These are phyloP conservation scores for Gallinago solitaria DNA, from an alignment of 2,797 vertebrate genomes.

Conservation along the genomic window DNA sequence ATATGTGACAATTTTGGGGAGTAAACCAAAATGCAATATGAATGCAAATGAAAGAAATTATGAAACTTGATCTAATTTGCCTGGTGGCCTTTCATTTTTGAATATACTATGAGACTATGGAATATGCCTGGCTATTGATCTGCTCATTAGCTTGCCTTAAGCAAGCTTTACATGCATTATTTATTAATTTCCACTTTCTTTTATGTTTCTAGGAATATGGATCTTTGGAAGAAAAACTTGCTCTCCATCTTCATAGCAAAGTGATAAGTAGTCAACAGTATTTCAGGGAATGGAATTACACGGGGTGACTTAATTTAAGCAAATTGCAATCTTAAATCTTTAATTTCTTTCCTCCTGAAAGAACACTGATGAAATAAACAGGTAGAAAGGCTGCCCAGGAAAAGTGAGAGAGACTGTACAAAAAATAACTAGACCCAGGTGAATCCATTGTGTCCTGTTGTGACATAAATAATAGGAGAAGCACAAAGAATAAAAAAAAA, in stretches of 20 bases:
- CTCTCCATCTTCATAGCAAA: neutral
- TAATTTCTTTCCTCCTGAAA: neutral
- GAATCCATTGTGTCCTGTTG: neutral
- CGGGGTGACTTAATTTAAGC: neutral
- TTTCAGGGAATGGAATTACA: neutral
- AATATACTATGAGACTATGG: neutral
- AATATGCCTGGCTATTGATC: neutral
- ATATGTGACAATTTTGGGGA: neutral
- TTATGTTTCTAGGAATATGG: neutral
- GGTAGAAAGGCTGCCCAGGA: neutral
- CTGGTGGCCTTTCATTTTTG: neutral
- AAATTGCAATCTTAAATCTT: neutral
- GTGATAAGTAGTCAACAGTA: neutral
- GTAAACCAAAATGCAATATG: neutral
- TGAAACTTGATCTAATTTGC: neutral
- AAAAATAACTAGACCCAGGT: neutral
- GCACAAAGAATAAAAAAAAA: neutral
- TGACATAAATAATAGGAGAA: neutral
- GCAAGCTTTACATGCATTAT: neutral
- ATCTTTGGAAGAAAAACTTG: neutral
- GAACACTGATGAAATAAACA: neutral
- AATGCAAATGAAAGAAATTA: neutral
- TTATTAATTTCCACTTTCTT: constrained; percentile 2
- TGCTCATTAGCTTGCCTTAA: constrained; percentile 3
- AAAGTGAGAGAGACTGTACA: neutral